Base-by-base conservation (phyloP, 2,888 invertebrate genomes). In the Heliconius aoede region DNA sequence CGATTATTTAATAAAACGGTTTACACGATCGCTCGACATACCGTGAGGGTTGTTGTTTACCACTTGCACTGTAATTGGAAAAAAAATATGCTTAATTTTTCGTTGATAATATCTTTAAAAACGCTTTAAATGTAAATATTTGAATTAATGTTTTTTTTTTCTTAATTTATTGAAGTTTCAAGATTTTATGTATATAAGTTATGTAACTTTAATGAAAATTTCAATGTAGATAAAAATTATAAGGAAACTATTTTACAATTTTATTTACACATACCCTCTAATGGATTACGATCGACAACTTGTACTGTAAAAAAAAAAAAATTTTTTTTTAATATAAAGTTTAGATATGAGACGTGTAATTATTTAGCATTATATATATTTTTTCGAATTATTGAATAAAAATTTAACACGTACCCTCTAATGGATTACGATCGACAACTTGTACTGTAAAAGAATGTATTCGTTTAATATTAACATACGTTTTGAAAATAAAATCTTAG, bases 231-330 rank as follows among this genome's bases (percentile, higher is more conserved):
- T 7, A 46, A 46, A 46, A 21, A 46, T 3, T 18, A 46, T 46
- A 21, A 46, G 46, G 18, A 21, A 46, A 21, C 21, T 46, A 21
- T 46, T 46, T 46, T 21, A 46, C 2, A 55, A n/a, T n/a, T 55
- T 55, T 9, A 28, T 73, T 4, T 15, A 58, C 55, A 67, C 58
- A 15, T 76, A 74, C 79, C 78, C 40, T 60, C 69, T 15, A 26
- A 30, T 28, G 78, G 78, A 28, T 72, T 68, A 60, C 73, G 26
- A 68, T 80, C 80, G 58, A 78, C 82, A 30, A 83, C 76, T 46
- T 82, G 77, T 24, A 84, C 83, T 84, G 83, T 72, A 80, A 80
- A 40, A 60, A 32, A 80, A 40, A 60, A 32, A 77, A 74, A 5
- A 60, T 55, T 9, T 1, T n/a, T 9, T 46, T 9, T n/a, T 51